Conservation (phyloP, 2,888 invertebrate species). For the Latheticus oryzae region DNA sequence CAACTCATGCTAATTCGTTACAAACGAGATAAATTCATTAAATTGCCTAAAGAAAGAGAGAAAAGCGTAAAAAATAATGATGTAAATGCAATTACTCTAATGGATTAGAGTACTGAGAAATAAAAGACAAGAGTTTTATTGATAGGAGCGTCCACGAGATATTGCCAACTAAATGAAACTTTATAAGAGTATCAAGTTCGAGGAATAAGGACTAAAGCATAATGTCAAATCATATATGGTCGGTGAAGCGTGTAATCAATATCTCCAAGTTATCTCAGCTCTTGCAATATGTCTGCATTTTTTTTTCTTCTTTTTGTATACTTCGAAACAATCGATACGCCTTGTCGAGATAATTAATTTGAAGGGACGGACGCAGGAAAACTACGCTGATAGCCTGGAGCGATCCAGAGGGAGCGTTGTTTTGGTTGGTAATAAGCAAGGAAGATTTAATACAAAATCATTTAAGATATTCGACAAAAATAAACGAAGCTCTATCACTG, state of each 20-base stretch:
- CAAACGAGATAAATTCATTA: constrained; percentile 25
- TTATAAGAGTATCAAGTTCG: constrained; percentile 34
- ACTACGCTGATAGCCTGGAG: too few relatives aligned
- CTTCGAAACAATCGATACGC: too few relatives aligned
- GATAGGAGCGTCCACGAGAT: constrained; percentile 23
- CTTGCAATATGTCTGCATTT: constrained; percentile 40
- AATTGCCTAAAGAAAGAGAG: constrained; percentile 7
- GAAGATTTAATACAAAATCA: too few relatives aligned
- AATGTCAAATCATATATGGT: constrained; percentile 50
- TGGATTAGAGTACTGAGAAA: constrained; percentile 22
- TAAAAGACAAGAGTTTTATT: constrained; percentile 35
- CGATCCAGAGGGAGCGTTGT: too few relatives aligned
- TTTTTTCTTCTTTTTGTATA: too few relatives aligned
- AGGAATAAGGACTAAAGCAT: constrained; percentile 40
- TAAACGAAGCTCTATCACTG: too few relatives aligned
- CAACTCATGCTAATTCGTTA: constrained; percentile 5
- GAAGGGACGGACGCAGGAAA: too few relatives aligned
- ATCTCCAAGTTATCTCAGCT: constrained; percentile 49
- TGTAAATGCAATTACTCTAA: constrained; percentile 32
- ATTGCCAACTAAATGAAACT: constrained; percentile 37
- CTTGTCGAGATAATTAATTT: too few relatives aligned
- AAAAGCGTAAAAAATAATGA: constrained; percentile 29
- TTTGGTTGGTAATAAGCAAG: too few relatives aligned
- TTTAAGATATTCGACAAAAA: too few relatives aligned
- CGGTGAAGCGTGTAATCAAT: constrained; percentile 50